These are phyloP conservation scores for Ladona fulva DNA, from an alignment of 1,140 invertebrate genomes.

Conservation along the genomic window DNA sequence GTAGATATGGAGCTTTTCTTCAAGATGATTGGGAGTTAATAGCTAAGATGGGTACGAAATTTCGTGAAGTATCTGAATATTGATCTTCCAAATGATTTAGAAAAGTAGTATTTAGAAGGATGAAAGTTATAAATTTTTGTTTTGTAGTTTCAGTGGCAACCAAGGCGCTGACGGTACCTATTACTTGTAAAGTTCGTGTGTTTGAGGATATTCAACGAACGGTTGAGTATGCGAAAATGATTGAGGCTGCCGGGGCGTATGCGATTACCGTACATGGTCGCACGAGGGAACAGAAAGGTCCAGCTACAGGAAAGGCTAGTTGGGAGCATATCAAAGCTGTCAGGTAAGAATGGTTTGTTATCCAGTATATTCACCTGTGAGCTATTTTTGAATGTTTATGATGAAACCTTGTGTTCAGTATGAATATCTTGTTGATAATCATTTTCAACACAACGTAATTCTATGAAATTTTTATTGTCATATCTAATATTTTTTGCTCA, in stretches of 20 bases:
- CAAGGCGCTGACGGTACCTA: slow-evolving; percentile 64
- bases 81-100: neutral
- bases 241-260: slow-evolving; percentile 86
- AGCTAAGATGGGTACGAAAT: slow-evolving; percentile 60
- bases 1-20: slow-evolving; percentile 81
- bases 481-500: too few relatives aligned
- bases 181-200: slow-evolving; percentile 93
- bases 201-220: slow-evolving; percentile 84
- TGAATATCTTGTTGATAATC: too few relatives aligned
- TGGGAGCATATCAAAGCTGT: slow-evolving; percentile 91
- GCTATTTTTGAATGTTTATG: too few relatives aligned
- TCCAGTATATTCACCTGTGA: too few relatives aligned
- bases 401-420: too few relatives aligned
- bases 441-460: too few relatives aligned
- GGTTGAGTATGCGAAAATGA: slow-evolving; percentile 84
- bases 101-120: neutral
- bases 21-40: slow-evolving; percentile 92
- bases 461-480: too few relatives aligned
- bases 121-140: slow-evolving; percentile 15
- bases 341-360: too few relatives aligned
- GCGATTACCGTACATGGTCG: slow-evolving; percentile 93
- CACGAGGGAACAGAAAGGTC: slow-evolving; percentile 92
- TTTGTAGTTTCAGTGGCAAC: slow-evolving; percentile 54
- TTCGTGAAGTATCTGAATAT: slow-evolving; percentile 4
- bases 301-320: slow-evolving; percentile 84